Evolutionary conservation across 1,140 invertebrate genomes (phyloP).

Genomic region (Andricus grossulariae): DNA sequence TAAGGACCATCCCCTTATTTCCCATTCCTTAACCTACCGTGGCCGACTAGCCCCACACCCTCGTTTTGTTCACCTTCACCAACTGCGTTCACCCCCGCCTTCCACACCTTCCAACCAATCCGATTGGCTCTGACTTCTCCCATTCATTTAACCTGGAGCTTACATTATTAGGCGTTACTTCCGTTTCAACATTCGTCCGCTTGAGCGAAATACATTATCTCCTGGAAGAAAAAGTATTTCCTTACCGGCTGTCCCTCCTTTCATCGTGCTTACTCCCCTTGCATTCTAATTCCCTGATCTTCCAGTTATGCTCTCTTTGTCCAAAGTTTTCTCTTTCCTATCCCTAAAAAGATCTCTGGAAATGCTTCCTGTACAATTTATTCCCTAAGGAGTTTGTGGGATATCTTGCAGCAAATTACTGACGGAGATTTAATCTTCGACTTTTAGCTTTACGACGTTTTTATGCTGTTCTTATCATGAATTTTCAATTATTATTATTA

Average conservation of each 20-base stretch:
- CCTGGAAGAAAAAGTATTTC: constrained; percentile 49
- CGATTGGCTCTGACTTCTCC: constrained; percentile 41
- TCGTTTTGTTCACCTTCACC: constrained; percentile 42
- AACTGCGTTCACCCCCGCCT: constrained; percentile 38
- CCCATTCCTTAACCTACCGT: constrained; percentile 51
- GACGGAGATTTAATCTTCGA: constrained; percentile 58
- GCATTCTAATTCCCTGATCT: constrained; percentile 43
- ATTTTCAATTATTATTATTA: constrained; percentile 24
- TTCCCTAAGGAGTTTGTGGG: constrained; percentile 44
- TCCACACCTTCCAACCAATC: constrained; percentile 35
- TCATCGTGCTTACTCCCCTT: constrained; percentile 46
- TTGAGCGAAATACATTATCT: constrained; percentile 66
- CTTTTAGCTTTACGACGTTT: constrained; percentile 39
- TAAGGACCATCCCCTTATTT: constrained; percentile 72
- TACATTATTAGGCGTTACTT: constrained; percentile 70
- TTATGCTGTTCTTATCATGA: constrained; percentile 22
- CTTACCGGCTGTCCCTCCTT: constrained; percentile 50
- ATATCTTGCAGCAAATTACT: constrained; percentile 55
- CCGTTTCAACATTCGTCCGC: constrained; percentile 64
- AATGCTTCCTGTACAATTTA: constrained; percentile 52
- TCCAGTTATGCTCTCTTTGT: constrained; percentile 46
- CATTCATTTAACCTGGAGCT: constrained; percentile 65
- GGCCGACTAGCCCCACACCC: constrained; percentile 41
- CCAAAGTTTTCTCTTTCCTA: constrained; percentile 38
- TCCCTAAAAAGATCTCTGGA: constrained; percentile 42